Base-by-base conservation (phyloP, 2,888 invertebrate species). In the Lepetodrilus schrolli region DNA sequence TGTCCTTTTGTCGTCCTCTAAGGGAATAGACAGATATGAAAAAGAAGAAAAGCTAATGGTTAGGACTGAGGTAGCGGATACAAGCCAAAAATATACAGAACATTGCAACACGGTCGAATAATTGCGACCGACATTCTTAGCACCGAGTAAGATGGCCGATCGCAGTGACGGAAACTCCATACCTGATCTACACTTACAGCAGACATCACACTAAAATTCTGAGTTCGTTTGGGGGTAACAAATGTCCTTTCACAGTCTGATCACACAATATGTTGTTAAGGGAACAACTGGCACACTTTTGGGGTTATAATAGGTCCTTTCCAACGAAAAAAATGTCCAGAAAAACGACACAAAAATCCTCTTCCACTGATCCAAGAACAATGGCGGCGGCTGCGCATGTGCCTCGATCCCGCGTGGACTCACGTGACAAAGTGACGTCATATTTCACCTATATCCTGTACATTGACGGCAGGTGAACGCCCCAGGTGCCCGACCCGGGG, bases 161-260 rank as follows among this genome's bases (percentile, higher is more conserved):
- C 51, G 70, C 70, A 58, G 26, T 49, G 47, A 38, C 34, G 48
- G 68, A 49, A 50, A 75, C 76, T 78, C 69, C 78, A 74, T 85
- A 88, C 88, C 88, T 88, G 88, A 84, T 88, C 88, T 74, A 88
- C 85, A 85, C 86, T 87, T 80, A n/a, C n/a, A n/a, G 87, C 86
- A 82, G 88, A 88, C 88, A 88, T 88, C 84, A 86, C 88, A 87
- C 83, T 80, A 70, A 74, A 74, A 75, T 80, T 72, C 70, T 77
- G 73, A 73, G 79, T 79, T 76, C 77, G 74, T 78, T 69, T 72
- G 75, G 72, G 68, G 47, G 37, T 36, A 70, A 73, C 30, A 73
- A 78, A 75, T 79, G 77, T 76, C 77, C 74, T 71, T 73, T 77
- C 73, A 78, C 76, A 77, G 79, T 81, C 77, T 76, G 73, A 70